Percentiles rank a stretch among this genome's conserved stretches.
These are phyloP conservation scores for Belonocnema kinseyi DNA, from an alignment of 1,140 invertebrate genomes.

Conservation along the genomic window DNA sequence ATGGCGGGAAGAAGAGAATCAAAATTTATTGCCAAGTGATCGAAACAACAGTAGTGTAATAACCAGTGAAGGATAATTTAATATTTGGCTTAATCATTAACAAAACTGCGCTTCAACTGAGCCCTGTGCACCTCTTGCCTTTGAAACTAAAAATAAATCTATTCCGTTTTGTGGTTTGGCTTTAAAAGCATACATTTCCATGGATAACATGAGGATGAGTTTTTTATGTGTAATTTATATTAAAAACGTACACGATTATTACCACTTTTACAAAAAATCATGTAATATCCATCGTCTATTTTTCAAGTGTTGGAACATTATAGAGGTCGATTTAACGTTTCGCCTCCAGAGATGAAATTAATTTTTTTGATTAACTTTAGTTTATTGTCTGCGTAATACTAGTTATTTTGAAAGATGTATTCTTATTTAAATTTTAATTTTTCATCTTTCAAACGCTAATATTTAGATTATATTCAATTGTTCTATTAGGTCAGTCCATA, in stretches of 20 bases:
- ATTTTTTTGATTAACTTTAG: not conserved
- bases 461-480: too few species aligned
- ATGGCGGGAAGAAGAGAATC: slow-evolving; percentile 57
- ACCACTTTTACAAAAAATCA: not conserved
- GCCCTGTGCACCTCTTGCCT: not conserved
- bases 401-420: not conserved
- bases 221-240: not conserved
- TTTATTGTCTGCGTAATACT: not conserved
- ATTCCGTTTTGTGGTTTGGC: not conserved
- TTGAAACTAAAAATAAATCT: not conserved
- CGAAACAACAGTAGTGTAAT: slow-evolving; percentile 27
- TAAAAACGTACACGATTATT: not conserved
- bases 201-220: not conserved
- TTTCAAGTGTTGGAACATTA: not conserved
- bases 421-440: not conserved
- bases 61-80: slow-evolving; percentile 38
- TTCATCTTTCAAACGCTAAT: not conserved
- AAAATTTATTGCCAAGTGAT: slow-evolving; percentile 57
- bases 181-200: not conserved
- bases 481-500: too few species aligned
- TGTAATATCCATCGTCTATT: not conserved
- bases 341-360: not conserved
- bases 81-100: not conserved
- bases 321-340: not conserved
- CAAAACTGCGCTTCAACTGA: not conserved